Conservation (phyloP, 2,888 invertebrate species). For the Ellobium chinense region DNA sequence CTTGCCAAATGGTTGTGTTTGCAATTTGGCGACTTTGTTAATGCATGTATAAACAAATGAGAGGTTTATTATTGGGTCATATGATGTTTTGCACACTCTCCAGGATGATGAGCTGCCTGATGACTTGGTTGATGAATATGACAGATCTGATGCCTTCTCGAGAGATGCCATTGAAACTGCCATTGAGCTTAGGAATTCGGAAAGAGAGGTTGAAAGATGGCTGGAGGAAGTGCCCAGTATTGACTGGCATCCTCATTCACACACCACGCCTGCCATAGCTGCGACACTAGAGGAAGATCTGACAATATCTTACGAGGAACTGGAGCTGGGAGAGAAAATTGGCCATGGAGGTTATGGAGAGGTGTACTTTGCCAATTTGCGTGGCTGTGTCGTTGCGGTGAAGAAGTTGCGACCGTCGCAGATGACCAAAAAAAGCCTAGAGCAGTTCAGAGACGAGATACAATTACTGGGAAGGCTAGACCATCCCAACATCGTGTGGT, state of each 20-base stretch:
- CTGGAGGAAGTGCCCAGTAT: neutral
- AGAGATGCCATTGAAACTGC: neutral
- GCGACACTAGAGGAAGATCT: too few species aligned
- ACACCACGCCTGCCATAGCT: too few species aligned
- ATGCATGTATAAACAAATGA: neutral
- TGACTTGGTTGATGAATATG: neutral
- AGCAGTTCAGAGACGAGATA: neutral
- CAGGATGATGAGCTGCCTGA: neutral
- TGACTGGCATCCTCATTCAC: neutral
- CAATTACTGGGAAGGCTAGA: neutral
- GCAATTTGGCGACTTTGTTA: too few species aligned
- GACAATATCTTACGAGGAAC: neutral
- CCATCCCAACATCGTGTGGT: neutral
- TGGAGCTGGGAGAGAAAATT: neutral
- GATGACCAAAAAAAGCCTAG: neutral
- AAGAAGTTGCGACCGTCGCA: neutral
- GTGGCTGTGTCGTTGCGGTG: neutral
- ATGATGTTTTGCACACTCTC: neutral
- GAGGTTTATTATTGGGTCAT: too few species aligned
- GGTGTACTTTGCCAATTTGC: neutral
- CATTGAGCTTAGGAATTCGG: neutral
- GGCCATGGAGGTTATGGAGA: constrained; percentile 7
- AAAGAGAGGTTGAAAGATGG: neutral
- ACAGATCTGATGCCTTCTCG: neutral
- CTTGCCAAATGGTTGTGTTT: too few species aligned